These are phyloP conservation scores for Ctenodactylus gundi DNA, from an alignment of 2,113 vertebrate genomes.

Conservation along the genomic window DNA sequence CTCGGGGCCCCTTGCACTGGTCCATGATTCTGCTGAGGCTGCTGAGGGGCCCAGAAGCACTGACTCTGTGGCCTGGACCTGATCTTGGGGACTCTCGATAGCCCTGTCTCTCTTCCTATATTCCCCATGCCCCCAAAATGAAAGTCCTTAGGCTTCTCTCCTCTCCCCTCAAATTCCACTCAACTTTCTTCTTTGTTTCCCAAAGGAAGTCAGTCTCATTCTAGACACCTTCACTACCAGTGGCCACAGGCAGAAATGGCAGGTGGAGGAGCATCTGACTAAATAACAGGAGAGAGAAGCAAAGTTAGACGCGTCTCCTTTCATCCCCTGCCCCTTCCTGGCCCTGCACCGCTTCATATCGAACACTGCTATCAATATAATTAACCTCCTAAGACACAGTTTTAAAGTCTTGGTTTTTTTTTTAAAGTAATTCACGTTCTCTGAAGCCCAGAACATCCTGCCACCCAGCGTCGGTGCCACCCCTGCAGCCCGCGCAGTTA, in stretches of 20 bases:
- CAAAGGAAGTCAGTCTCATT: not conserved
- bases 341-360: constrained; percentile 68
- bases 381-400: constrained; percentile 77
- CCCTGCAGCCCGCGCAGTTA: not conserved
- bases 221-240: constrained; percentile 22
- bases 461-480: not conserved
- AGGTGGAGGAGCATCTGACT: constrained; percentile 42
- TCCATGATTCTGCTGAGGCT: not conserved
- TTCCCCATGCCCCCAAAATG: not conserved
- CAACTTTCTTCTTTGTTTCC: not conserved
- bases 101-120: not conserved
- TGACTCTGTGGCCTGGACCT: not conserved
- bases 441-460: constrained; percentile 44
- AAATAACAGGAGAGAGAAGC: constrained; percentile 45
- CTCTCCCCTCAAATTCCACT: not conserved
- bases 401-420: constrained; percentile 69
- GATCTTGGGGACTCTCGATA: not conserved
- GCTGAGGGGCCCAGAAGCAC: not conserved
- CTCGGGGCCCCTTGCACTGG: not conserved
- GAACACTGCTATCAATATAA: constrained; percentile 77
- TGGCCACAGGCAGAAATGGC: not conserved
- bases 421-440: constrained; percentile 48
- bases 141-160: not conserved
- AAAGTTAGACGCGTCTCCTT: constrained; percentile 49
- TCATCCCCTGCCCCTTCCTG: constrained; percentile 10